Base-by-base conservation (phyloP, 2,888 invertebrate genomes). In the Hypolimnas misippus region DNA sequence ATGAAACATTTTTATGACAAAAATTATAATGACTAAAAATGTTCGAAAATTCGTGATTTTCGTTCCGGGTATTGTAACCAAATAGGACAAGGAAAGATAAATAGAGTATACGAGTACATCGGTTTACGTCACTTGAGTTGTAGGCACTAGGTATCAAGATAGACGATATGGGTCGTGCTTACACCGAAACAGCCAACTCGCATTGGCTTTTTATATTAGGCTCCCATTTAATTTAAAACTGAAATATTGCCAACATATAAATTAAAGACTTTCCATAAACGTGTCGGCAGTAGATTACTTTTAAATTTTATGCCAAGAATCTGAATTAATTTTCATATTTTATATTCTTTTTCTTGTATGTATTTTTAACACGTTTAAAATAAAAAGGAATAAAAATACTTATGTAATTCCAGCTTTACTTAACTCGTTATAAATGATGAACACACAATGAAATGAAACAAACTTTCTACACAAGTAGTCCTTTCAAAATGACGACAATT, bases 271-370 rank as follows among this genome's bases (percentile, higher is more conserved):
- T 50, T n/a, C n/a, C n/a, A 58, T 58, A 40, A 58, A 51, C 51
- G 31, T 44, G 55, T 51, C 55, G 49, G 29, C 31, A 54, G 17
- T 33, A 62, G 38, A 62, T 62, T 53, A 62, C 53, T 57, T 25
- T 25, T 33, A 49, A 17, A 51, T 51, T 54, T 44, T 44, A 58
- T 63, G 55, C 63, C 55, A 63, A 63, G 50, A 58, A 51, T 42
- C 14, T 4, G 4, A 49, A 44, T 49, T 29, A 35, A 33, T 57
- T 12, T 52, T 52, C 14, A 54, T 62, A 17, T 57, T 33, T 25
- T 19, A 38, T n/a, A 10, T 14, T 33, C 0, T 40, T 40, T 6
- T n/a, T 35, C n/a, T n/a, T 35, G 12, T 1, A 0, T 33, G 0
- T 12, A 3, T 33, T 33, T 33, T 33, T 12, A 33, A 0, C 0